phyloP scores from a whole-genome alignment of 2,113 vertebrate genomes.

The Gracilinanus agilis region DNA sequence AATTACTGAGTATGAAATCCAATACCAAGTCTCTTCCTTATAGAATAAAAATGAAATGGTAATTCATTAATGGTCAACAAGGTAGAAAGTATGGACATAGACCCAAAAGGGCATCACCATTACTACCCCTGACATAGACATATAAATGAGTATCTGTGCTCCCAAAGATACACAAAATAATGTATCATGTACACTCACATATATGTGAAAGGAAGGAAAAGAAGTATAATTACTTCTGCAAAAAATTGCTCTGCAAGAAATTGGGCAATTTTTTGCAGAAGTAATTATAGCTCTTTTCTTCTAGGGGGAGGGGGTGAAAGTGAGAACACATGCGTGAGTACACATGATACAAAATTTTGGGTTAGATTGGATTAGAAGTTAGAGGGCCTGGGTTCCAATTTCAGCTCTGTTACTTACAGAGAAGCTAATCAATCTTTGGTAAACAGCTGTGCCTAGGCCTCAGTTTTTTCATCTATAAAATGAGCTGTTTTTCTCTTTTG shows the following conservation, averaged over 20 bases:
- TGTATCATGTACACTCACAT: background rate
- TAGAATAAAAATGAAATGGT: slow-evolving; percentile 47
- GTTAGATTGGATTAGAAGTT: background rate
- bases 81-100: background rate
- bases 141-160: slow-evolving; percentile 15
- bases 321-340: too few species aligned
- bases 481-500: background rate
- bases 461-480: background rate
- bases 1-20: slow-evolving; percentile 58
- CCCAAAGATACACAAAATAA: slow-evolving; percentile 24
- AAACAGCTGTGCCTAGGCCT: background rate
- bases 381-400: background rate
- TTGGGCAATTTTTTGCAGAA: background rate
- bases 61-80: slow-evolving; percentile 42
- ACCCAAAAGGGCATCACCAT: background rate
- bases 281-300: too few species aligned
- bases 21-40: slow-evolving; percentile 36
- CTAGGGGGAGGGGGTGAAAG: too few species aligned
- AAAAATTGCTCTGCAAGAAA: background rate
- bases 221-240: background rate
- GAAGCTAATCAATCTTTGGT: background rate
- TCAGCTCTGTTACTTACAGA: background rate
- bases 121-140: background rate
- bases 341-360: too few species aligned
- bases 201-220: background rate